phyloP scores from a whole-genome alignment of 2,113 vertebrate genomes.

The Cephalopterus ornatus region DNA sequence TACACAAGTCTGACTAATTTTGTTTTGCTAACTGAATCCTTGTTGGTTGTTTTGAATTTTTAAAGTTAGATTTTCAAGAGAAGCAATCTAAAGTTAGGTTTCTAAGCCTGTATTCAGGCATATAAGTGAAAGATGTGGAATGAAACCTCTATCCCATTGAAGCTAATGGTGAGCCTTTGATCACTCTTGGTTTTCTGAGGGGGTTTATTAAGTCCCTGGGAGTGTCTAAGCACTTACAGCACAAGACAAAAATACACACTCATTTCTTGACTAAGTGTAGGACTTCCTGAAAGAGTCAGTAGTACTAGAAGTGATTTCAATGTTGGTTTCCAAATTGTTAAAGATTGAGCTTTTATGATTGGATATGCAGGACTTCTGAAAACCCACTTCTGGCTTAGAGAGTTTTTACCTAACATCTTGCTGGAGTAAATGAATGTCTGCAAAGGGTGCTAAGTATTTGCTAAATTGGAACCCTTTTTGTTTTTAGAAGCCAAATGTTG shows the following conservation, averaged over 20 bases:
- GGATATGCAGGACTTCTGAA: background rate
- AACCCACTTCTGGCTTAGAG: background rate
- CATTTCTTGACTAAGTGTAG: background rate
- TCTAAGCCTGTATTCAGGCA: background rate
- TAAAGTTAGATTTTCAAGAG: background rate
- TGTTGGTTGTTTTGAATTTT: background rate
- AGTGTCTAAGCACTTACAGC: background rate
- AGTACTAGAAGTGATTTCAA: background rate
- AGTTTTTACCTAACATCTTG: background rate
- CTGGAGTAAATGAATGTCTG: background rate
- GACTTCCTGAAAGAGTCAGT: background rate
- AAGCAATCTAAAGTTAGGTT: background rate
- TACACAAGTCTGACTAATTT: background rate
- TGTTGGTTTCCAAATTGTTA: accelerated
- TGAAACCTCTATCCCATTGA: background rate
- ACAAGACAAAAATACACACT: background rate
- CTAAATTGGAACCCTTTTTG: background rate
- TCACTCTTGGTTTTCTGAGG: background rate
- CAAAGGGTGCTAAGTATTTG: background rate
- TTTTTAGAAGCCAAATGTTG: background rate
- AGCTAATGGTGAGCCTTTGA: background rate
- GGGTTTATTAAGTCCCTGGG: background rate
- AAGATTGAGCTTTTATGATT: background rate
- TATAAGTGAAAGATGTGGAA: background rate
- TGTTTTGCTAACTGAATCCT: background rate